Percentiles rank a stretch among this genome's conserved stretches.
These are phyloP conservation scores for Sitta carolinensis DNA, from an alignment of 2,797 vertebrate genomes.

Conservation along the genomic window DNA sequence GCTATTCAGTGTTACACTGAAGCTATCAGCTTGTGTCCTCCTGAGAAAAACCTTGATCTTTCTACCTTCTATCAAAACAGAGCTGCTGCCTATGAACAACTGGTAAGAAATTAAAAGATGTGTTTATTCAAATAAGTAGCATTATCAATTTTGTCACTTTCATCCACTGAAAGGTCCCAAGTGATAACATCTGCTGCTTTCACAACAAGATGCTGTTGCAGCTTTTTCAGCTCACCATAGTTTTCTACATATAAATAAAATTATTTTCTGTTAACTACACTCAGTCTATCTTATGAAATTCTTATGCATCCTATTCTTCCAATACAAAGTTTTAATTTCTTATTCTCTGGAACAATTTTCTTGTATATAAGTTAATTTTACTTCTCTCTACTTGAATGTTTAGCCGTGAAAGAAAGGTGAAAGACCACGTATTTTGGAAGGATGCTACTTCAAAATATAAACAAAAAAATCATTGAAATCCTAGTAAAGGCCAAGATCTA, in stretches of 20 bases:
- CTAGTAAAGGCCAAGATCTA: not conserved
- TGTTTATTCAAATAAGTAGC: not conserved
- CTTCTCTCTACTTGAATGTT: not conserved
- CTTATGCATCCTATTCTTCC: not conserved
- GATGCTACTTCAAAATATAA: not conserved
- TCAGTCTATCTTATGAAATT: not conserved
- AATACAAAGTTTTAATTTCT: not conserved
- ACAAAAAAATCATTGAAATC: not conserved
- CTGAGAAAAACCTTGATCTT: slow-evolving; percentile 90
- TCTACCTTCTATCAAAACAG: slow-evolving; percentile 99
- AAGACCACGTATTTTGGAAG: not conserved
- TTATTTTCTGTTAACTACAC: not conserved
- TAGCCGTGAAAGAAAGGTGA: not conserved
- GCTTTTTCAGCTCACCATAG: not conserved
- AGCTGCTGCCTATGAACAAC: slow-evolving; percentile 96
- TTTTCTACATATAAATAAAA: not conserved
- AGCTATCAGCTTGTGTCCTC: slow-evolving; percentile 91
- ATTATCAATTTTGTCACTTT: not conserved
- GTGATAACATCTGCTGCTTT: not conserved
- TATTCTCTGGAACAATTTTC: not conserved
- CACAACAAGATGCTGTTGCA: not conserved
- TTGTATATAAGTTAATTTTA: not conserved
- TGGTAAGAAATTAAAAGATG: slow-evolving; percentile 78
- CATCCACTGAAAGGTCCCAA: not conserved
- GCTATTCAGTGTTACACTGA: slow-evolving; percentile 99